Base-by-base conservation (phyloP, 2,888 invertebrate species). In the Nineta flava region DNA sequence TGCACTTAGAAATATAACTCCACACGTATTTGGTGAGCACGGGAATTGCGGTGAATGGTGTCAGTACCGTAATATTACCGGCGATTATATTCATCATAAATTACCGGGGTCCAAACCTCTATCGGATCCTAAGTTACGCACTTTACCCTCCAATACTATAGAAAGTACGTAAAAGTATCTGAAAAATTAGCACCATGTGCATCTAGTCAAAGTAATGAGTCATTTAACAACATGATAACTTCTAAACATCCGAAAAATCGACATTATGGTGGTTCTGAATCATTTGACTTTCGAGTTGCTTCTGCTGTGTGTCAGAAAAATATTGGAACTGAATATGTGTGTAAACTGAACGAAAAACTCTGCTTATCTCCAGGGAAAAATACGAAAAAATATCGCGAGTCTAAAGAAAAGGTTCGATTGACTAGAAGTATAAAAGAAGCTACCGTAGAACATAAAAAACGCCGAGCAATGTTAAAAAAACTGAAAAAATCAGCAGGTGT, bases 201-300 rank as follows among this genome's bases (percentile, higher is more conserved):
- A n/a, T 53, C 53, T 17, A 52, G 47, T 13, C 53, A 55, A 49
- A 48, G 32, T 9, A 54, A 55, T 40, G 53, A 54, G 32, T 55
- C 54, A 2, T 26, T 55, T 2, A 54, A 56, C 45, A 48, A 46
- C 38, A 19, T 43, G 12, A 50, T 55, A 13, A 35, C 53, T n/a
- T 53, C 48, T 38, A 53, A 21, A 9, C 47, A 50, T 51, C 54
- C 56, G 7, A 53, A 56, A 40, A 49, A 47, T 19, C 38, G 50
- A 5, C 54, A 53, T 50, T 55, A 54, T 41, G 53, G 53, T 12
- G 53, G 54, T 12, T 54, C 55, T n/a, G 47, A 45, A 5, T 54
- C 55, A 0, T 51, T 49, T 47, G 50, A 54, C 35, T 52, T 54
- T 41, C 42, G 54, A 49, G 51, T 55, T 6, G 31, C 50, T 35